Evolutionary conservation across 2,113 vertebrate species (phyloP).

Genomic region (Patagioenas fasciata): DNA sequence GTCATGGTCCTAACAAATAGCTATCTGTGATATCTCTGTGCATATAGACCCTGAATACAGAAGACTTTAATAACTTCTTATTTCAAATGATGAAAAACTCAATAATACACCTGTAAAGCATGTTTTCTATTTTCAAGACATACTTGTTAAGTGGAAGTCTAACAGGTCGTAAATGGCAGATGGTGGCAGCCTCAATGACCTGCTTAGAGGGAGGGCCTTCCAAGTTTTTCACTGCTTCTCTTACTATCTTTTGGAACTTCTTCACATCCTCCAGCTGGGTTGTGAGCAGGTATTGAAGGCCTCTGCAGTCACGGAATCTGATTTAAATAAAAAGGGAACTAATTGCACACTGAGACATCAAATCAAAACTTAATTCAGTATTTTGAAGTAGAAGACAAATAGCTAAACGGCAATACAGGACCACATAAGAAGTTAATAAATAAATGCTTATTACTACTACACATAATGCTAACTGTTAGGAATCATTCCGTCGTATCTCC

Average conservation of each 20-base stretch:
- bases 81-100: neutral
- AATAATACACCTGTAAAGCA: neutral
- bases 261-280: slow-evolving; percentile 89
- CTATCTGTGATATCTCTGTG: neutral
- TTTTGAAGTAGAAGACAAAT: neutral
- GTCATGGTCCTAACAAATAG: neutral
- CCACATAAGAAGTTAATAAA: neutral
- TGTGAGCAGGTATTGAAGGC: slow-evolving; percentile 91
- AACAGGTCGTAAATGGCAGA: slow-evolving; percentile 91
- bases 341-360: neutral
- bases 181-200: slow-evolving; percentile 90
- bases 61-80: neutral
- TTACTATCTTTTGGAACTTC: slow-evolving; percentile 91
- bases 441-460: neutral
- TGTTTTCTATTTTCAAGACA: slow-evolving; percentile 26
- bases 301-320: slow-evolving; percentile 91
- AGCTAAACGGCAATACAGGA: neutral
- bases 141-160: slow-evolving; percentile 96
- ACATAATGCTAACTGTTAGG: neutral
- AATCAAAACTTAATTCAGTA: neutral
- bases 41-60: neutral
- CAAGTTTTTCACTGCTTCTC: slow-evolving; percentile 89
- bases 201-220: slow-evolving; percentile 89
- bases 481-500: neutral
- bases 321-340: neutral